Evolutionary conservation across 2,888 invertebrate genomes (phyloP), one percentile per base, ranked within the genome.

Genomic region (Acrobasis suavella): DNA sequence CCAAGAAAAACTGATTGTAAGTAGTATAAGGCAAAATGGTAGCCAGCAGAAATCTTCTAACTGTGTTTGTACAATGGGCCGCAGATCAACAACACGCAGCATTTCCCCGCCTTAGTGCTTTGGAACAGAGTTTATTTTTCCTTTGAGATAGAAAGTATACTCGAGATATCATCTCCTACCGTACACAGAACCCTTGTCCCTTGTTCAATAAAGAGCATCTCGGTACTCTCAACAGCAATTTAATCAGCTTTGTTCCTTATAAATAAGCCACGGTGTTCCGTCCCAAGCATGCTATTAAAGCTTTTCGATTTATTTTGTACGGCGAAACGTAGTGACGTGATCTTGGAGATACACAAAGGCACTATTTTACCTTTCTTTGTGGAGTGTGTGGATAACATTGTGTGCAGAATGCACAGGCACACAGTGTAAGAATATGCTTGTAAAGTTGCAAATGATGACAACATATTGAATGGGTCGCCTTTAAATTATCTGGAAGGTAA

Each of bases 231-330:
- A 78, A 82, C 79, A 81, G 78, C 78, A 82, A 83, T 84, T 85
- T 85, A 84, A 85, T 84, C 85, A 82, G 81, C 82, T 82, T 81
- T 83, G 82, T 83, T 81, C 81, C 78, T 81, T 76, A 77, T 80
- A 84, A 82, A 81, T 82, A 82, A 81, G 76, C 77, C 74, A 68
- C 72, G 72, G 74, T 73, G 73, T 76, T 76, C 73, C 72, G 69
- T 76, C 72, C 74, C 72, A 70, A 73, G 70, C 72, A 72, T 66
- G 73, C 73, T 75, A 75, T 2, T 74, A 76, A 75, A 72, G 77
- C 61, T 61, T 54, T 49, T 49, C 49, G 37, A 62, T 62, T 62
- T 56, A 64, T 59, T 64, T 63, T 54, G 51, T 63, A 56, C 38
- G 37, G 16, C 10, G 52, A 54, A 51, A 38, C 56, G 37, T 49